A percentile compares a stretch with the other conserved stretches of the same genome.
Evolutionary conservation across 2,888 invertebrate species (phyloP).

Genomic region (Erannis defoliaria): DNA sequence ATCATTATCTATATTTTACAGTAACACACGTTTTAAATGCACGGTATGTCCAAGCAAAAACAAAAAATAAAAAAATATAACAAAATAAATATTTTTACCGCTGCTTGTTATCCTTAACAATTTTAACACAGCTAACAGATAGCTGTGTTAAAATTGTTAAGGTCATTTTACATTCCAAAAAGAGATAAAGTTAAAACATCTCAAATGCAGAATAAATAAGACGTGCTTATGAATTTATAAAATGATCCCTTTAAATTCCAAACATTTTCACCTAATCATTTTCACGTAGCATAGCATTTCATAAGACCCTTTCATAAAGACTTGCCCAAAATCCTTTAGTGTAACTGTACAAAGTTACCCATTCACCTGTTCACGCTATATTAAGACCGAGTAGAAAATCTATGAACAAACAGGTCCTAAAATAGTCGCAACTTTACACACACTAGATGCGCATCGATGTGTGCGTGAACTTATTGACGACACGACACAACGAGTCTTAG

Average conservation of each 20-base stretch:
- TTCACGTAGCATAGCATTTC: constrained; percentile 20
- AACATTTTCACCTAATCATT: constrained; percentile 21
- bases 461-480: neutral
- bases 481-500: no score
- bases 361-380: constrained; percentile 19
- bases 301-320: constrained; percentile 27
- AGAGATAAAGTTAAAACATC: neutral
- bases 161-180: neutral
- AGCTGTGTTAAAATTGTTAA: no score
- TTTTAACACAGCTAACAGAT: no score
- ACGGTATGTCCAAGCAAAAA: no score
- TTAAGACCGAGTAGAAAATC: neutral
- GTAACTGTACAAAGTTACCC: constrained; percentile 22
- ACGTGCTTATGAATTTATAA: neutral
- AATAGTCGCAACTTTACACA: neutral
- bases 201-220: neutral
- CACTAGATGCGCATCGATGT: no score
- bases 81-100: no score
- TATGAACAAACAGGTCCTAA: neutral
- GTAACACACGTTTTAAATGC: no score
- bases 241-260: constrained; percentile 8
- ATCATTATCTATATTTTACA: no score
- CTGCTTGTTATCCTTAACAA: no score
- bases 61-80: no score
- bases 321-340: constrained; percentile 30